These are phyloP conservation scores for Pycnomerus fuliginosus DNA, from an alignment of 2,888 invertebrate species.

Conservation along the genomic window DNA sequence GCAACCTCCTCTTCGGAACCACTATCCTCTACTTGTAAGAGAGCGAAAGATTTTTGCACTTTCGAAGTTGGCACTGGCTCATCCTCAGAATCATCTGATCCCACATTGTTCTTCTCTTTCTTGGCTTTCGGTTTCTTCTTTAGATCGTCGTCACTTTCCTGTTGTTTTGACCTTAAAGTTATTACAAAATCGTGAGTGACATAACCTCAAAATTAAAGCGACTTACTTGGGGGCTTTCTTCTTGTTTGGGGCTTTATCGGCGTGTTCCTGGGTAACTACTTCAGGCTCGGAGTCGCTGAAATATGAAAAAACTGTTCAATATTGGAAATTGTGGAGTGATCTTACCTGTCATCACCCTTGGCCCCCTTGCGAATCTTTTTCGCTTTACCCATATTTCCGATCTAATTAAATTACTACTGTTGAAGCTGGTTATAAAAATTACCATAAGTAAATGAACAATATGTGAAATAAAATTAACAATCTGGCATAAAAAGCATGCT, in stretches of 20 bases:
- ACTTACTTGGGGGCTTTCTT: constrained; percentile 45
- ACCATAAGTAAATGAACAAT: constrained; percentile 40
- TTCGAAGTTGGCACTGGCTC: constrained; percentile 48
- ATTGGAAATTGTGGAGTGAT: constrained; percentile 18
- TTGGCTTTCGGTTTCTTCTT: constrained; percentile 32
- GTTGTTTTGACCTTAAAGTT: constrained; percentile 9
- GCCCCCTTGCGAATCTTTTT: constrained; percentile 80
- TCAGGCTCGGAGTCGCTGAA: constrained; percentile 64
- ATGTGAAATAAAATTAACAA: constrained; percentile 23
- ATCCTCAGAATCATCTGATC: constrained; percentile 38
- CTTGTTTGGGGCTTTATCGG: constrained; percentile 42
- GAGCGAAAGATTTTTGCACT: constrained; percentile 58
- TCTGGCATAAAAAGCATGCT: constrained; percentile 21
- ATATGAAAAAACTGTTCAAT: constrained; percentile 28
- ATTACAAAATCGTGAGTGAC: constrained; percentile 13
- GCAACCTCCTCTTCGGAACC: constrained; percentile 52
- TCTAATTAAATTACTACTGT: constrained; percentile 30
- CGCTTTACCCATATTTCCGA: constrained; percentile 69
- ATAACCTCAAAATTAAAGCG: constrained; percentile 30
- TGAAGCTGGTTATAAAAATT: constrained; percentile 37
- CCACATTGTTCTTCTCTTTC: constrained; percentile 45
- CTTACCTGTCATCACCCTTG: constrained; percentile 74
- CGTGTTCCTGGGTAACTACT: constrained; percentile 39
- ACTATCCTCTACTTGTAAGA: constrained; percentile 67
- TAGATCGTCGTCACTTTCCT: constrained; percentile 35